Conservation (phyloP, 1,140 invertebrate species). For the Notospermus geniculatus region DNA sequence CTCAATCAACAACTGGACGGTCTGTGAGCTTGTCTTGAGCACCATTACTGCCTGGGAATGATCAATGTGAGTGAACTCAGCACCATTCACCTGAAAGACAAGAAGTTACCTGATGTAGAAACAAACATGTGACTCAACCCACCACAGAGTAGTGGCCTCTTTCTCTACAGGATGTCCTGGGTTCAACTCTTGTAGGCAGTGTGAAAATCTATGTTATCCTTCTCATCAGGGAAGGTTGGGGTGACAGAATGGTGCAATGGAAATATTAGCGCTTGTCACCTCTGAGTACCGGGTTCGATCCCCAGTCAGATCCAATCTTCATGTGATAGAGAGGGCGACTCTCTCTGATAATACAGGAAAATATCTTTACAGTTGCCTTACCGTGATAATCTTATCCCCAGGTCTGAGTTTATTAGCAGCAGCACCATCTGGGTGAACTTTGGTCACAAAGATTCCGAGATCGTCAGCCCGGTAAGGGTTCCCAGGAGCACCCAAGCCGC, state of each 20-base stretch:
- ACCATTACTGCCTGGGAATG: slow-evolving; percentile 36
- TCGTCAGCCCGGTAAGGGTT: slow-evolving; percentile 49
- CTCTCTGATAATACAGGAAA: slow-evolving; percentile 8
- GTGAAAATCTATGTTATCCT: too few species aligned
- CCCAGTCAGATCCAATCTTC: too few species aligned
- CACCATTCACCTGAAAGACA: slow-evolving; percentile 37
- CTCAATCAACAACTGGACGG: slow-evolving; percentile 35
- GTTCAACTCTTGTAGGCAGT: too few species aligned
- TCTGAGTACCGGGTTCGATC: too few species aligned
- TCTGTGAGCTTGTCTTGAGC: slow-evolving; percentile 30
- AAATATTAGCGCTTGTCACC: too few species aligned
- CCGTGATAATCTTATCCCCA: slow-evolving; percentile 43
- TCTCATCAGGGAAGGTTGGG: too few species aligned
- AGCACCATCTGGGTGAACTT: slow-evolving; percentile 35
- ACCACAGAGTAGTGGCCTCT: background rate
- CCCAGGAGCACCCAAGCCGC: slow-evolving; percentile 46
- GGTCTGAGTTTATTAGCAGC: slow-evolving; percentile 27
- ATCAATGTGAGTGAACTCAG: slow-evolving; percentile 39
- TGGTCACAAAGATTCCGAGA: slow-evolving; percentile 45
- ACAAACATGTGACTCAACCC: background rate
- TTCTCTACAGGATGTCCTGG: background rate
- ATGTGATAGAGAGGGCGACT: too few species aligned
- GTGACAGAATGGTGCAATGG: too few species aligned
- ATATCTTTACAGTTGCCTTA: slow-evolving; percentile 13
- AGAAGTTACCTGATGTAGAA: background rate